Evolutionary conservation across 2,888 invertebrate genomes (phyloP), one percentile per base, ranked within the genome.

Genomic region (Leptinotarsa tumamoca): DNA sequence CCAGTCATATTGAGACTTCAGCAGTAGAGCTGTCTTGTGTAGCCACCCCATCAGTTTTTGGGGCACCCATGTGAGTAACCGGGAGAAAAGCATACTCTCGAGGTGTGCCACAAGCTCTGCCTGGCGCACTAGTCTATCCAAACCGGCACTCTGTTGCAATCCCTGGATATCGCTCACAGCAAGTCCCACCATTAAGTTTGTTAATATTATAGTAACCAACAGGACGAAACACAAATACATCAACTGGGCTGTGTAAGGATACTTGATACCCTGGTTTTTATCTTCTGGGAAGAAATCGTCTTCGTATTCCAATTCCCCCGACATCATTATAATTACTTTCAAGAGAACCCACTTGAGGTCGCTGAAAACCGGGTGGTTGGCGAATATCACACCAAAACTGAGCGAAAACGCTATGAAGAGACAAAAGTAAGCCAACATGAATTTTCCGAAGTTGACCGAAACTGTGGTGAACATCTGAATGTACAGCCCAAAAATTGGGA

Each of bases 391-490:
- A n/a, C 93, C 93, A 82, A 96, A 96, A 75, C 94, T 94, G 23
- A 96, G 87, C 0, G 94, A 93, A 84, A 96, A 96, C 0, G 95
- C 96, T 73, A 95, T 90, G 76, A 96, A 90, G 1, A 96, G 90
- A 80, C 95, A 95, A 81, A 94, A 92, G 86, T 96, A 96, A 0
- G 95, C 95, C 77, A 94, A 87, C 3, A 96, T 89, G 85, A 96
- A 95, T 84, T 95, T 95, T 18, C 93, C 92, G 86, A 96, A 96
- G 85, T 96, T 96, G 0, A 95, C 90, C 1, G 95, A 93, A 73
- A 96, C 95, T 83, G 94, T 94, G 1, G 95, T 95, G 86, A 96
- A 95, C 95, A 96, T 96, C 89, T 96, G 95, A 27, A 96, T 94
- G 85, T 96, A 96, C 3, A 96, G 89, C 0, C 96, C 96, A 82